Base-by-base conservation (phyloP, 2,888 invertebrate genomes). In the Lasioglossum vierecki region DNA sequence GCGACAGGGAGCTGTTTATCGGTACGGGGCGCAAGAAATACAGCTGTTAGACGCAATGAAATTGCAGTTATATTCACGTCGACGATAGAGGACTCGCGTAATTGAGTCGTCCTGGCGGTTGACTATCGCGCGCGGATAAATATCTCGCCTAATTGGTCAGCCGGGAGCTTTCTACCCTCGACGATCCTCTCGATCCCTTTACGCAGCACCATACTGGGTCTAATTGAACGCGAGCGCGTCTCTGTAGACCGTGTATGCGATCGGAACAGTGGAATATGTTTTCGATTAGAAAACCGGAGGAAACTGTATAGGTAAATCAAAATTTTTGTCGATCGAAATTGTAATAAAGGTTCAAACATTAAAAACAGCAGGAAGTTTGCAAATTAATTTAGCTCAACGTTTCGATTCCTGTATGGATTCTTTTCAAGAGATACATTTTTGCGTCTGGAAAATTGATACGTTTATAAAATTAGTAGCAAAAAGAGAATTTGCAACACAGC, bases 101-200 rank as follows among this genome's bases (percentile, higher is more conserved):
- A 84, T 84, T 84, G 84, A 84, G 71, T 76, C 78, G 83, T 84
- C 49, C 73, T 22, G 15, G 49, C 13, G 53, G 78, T n/a, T 63
- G 30, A 26, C 72, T 75, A 75, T 83, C 49, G 84, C 74, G 83
- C 78, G 70, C 49, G 53, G 49, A 84, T 84, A 84, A 84, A 84
- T 78, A 82, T 76, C 76, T 66, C 13, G 44, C 53, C 76, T 83
- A 83, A 83, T 83, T 83, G 82, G 81, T 44, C 49, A 57, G 53
- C 30, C 49, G 53, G 71, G 82, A 81, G 72, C 76, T 82, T 82
- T 76, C 83, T 79, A 70, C 68, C 68, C 73, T n/a, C 13, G 30
- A n/a, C 35, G 39, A 41, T 75, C 68, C 30, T 41, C 75, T n/a
- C 53, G n/a, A n/a, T 66, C 41, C 53, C 68, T 8, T 35, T 35